Evolutionary conservation across 2,797 vertebrate species (phyloP), one percentile per base, ranked within the genome.

Genomic region (Trachurus trachurus): DNA sequence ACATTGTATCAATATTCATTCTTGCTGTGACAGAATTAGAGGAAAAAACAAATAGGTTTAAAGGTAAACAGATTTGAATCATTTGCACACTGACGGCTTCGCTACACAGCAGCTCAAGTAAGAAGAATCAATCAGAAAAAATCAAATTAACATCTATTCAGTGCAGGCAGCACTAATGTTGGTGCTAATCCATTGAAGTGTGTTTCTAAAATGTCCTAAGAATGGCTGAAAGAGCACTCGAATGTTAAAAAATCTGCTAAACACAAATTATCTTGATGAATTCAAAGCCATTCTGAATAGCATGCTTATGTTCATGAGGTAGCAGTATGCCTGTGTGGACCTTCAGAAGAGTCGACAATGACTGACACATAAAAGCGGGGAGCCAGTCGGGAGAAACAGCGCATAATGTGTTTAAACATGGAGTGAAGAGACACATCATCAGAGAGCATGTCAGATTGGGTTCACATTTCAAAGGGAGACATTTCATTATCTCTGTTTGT

Each of bases 381-480:
- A 66, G 13, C 16, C 44, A 63, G 9, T 61, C 52, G 57, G 6
- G 66, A 9, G 12, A 65, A 39, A 21, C 26, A 39, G 26, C 9
- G 26, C 8, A 44, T 31, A 42, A 63, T 10, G 19, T 45, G 31
- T 21, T 16, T 31, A 47, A 40, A 39, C 9, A 47, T 8, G 56
- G 58, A 4, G 44, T 17, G 49, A 0, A 17, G 56, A 74, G 64
- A 61, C 0, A 26, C 44, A 54, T 29, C 56, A 54, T 5, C 9
- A 57, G 47, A 71, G 40, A 75, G 47, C 1, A 8, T 37, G n/a
- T 64, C 66, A 76, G 10, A 56, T 9, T 49, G 9, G 22, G 49
- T 26, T 78, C 50, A 70, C 4, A 58, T 84, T 84, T 69, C 66
- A 73, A 21, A 56, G 19, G 13, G 61, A 69, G 39, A 45, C 11